phyloP scores from a whole-genome alignment of 2,113 vertebrate species.

The Stigmatopora argus region DNA sequence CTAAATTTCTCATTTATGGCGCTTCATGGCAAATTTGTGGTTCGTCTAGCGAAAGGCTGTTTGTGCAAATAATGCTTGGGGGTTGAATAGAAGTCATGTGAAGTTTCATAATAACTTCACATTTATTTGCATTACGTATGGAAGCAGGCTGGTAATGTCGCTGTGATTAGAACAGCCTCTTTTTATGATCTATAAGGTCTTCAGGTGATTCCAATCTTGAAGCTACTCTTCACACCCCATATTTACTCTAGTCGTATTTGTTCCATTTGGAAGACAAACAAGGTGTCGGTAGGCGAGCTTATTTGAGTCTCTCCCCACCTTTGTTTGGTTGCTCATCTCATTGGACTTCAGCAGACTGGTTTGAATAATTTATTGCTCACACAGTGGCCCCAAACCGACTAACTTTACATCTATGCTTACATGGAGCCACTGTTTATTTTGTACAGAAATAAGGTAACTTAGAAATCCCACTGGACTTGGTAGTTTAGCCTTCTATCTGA shows the following conservation, averaged over 20 bases:
- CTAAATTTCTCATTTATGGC: too few species aligned
- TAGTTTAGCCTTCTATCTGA: too few species aligned
- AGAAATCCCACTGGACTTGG: neutral
- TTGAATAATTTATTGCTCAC: conserved; percentile 64
- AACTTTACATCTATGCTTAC: conserved; percentile 49
- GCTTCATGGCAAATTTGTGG: too few species aligned
- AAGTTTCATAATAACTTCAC: conserved; percentile 29
- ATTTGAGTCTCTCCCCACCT: conserved; percentile 33
- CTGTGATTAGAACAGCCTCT: neutral
- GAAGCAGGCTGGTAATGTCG: conserved; percentile 2
- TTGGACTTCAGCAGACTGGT: conserved; percentile 46
- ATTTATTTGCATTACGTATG: conserved; percentile 13
- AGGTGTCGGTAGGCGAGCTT: conserved; percentile 1
- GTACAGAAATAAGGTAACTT: neutral
- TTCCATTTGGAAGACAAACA: neutral
- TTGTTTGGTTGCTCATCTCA: conserved; percentile 57
- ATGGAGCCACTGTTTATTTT: neutral
- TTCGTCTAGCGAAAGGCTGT: conserved; percentile 11
- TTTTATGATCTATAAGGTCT: neutral
- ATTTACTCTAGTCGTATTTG: neutral
- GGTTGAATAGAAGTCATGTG: conserved; percentile 13
- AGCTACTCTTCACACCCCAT: neutral
- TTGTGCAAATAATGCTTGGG: conserved; percentile 36
- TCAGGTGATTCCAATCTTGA: neutral
- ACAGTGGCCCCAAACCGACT: conserved; percentile 40